These are phyloP conservation scores for Spizella passerina DNA, from an alignment of 2,797 vertebrate species.

Conservation along the genomic window DNA sequence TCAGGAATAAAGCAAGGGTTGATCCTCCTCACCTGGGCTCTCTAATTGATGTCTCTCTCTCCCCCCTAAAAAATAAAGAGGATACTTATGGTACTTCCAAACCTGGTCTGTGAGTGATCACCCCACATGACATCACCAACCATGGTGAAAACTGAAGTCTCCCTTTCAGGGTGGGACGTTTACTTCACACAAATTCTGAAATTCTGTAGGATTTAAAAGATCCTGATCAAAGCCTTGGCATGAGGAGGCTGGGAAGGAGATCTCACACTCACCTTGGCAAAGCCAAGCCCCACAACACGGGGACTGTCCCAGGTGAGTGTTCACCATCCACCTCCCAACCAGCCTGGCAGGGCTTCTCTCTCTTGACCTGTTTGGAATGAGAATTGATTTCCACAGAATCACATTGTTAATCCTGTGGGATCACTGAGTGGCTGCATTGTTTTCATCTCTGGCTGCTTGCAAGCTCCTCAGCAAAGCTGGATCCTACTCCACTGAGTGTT, in stretches of 20 bases:
- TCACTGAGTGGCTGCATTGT: neutral
- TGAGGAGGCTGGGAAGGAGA: neutral
- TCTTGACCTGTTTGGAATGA: neutral
- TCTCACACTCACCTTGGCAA: neutral
- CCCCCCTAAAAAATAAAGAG: neutral
- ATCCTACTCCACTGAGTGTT: neutral
- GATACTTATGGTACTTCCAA: neutral
- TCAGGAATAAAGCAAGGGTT: neutral
- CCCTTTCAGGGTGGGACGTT: neutral
- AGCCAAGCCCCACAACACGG: accelerated
- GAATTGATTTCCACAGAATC: conserved; percentile 1
- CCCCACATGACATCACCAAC: accelerated
- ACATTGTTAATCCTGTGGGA: neutral
- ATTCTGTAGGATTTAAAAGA: neutral
- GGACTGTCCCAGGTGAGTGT: neutral
- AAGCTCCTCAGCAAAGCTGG: neutral
- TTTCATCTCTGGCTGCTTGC: conserved; percentile 20
- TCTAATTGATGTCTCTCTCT: neutral
- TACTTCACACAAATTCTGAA: neutral
- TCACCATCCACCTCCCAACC: neutral
- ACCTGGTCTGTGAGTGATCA: neutral
- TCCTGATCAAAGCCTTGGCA: neutral
- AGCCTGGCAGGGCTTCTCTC: neutral
- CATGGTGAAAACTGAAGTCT: neutral
- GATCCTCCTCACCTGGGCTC: neutral